Evolutionary conservation across 1,140 invertebrate genomes (phyloP), one percentile per base, ranked within the genome.

Genomic region (Camponotus floridanus): DNA sequence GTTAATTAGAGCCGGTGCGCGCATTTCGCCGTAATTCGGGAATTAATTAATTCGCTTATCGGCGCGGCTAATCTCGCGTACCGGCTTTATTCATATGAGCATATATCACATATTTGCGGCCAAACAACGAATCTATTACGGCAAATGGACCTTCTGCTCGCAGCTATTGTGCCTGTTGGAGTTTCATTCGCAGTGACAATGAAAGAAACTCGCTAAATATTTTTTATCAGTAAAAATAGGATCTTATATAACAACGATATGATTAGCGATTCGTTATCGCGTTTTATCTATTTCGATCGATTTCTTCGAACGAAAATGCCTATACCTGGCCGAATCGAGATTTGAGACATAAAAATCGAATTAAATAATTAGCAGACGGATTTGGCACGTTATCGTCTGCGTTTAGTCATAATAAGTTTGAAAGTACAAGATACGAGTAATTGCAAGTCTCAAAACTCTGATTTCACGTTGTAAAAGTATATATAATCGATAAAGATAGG

Each of bases 21-120:
- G 39, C 55, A 21, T 15, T 61, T 39, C 39, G 68, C 39, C 68
- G 55, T 71, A 83, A 73, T 83, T 83, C 55, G 79, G 55, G 31
- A 36, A 61, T 81, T 74, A 83, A 83, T 83, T 83, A 83, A 83
- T 83, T 57, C 55, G 68, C 11, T 74, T 83, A 73, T 83, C 55
- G 68, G 70, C 13, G 68, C 68, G 68, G 55, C 67, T 83, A 61
- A 83, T 83, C 55, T 80, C 65, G 76, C 76, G 33, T 15, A 11
- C 11, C 55, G 55, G n/a, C 68, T 83, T 88, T 64, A 88, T 76
- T 33, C 71, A 42, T 85, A 76, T 70, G 68, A 51, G 61, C 48
- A 21, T 83, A 51, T 51, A 51, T 51, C 48, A 51, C 68, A 83
- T 81, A 80, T 64, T 65, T 33, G 65, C 8, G 36, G 9, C 21